Conservation (phyloP, 2,888 invertebrate species). For the Exocentrus adspersus region DNA sequence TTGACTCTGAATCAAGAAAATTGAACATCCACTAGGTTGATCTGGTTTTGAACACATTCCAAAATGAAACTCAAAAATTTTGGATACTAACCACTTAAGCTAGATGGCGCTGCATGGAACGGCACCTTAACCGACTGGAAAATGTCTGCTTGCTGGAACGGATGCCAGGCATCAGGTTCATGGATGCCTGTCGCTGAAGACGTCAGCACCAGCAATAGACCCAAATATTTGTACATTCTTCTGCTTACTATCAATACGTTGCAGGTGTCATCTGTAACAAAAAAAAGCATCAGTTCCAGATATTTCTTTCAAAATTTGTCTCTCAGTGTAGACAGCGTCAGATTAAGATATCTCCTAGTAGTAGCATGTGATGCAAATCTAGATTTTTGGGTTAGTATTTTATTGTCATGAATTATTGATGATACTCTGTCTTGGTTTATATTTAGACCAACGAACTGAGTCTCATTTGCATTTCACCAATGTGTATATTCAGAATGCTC, state of each 20-base stretch:
- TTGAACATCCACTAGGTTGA: background rate
- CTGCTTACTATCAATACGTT: background rate
- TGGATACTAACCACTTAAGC: slow-evolving; percentile 24
- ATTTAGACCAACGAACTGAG: background rate
- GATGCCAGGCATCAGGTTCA: slow-evolving; percentile 65
- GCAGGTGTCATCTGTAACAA: slow-evolving; percentile 24
- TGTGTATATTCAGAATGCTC: too few relatives aligned
- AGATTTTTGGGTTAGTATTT: slow-evolving; percentile 1
- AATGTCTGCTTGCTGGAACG: slow-evolving; percentile 63
- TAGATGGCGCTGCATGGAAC: slow-evolving; percentile 35
- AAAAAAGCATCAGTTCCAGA: too few relatives aligned
- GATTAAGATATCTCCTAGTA: background rate
- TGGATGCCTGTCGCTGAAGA: slow-evolving; percentile 56
- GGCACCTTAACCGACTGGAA: slow-evolving; percentile 52
- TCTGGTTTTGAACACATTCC: too few relatives aligned
- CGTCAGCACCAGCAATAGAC: slow-evolving; percentile 52
- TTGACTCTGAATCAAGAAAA: too few relatives aligned
- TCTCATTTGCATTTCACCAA: background rate
- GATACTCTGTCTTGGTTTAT: background rate
- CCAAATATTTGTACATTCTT: slow-evolving; percentile 40
- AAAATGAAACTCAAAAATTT: too few relatives aligned
- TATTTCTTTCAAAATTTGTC: background rate
- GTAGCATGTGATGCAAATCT: background rate
- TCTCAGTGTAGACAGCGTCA: background rate
- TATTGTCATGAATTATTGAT: background rate